These are phyloP conservation scores for Sarotherodon lohbergeri DNA, from an alignment of 2,113 vertebrate genomes.

Conservation along the genomic window DNA sequence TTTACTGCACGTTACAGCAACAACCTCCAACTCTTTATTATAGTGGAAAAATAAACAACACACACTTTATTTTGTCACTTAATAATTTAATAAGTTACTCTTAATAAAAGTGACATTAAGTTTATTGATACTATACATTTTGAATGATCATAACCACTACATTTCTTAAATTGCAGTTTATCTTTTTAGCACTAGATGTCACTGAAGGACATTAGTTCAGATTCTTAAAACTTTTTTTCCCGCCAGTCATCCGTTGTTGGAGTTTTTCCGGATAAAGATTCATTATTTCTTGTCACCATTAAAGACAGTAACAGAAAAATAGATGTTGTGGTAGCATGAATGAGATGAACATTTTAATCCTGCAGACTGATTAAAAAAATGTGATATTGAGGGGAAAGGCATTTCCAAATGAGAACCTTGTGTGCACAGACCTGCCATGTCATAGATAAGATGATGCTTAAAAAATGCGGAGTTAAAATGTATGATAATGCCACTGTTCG, in stretches of 20 bases:
- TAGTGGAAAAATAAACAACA: not conserved
- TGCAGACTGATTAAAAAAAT: not conserved
- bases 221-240: fast-evolving
- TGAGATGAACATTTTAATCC: not conserved
- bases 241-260: not conserved
- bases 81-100: not conserved
- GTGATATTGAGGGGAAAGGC: not conserved
- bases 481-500: not conserved
- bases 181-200: conserved; percentile 30
- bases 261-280: not conserved
- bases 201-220: not conserved
- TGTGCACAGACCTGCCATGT: fast-evolving
- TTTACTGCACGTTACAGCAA: not conserved
- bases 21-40: not conserved
- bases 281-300: not conserved
- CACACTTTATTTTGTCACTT: not conserved
- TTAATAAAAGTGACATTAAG: not conserved
- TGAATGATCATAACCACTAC: fast-evolving
- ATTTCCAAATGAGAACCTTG: not conserved
- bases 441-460: fast-evolving
- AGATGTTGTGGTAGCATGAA: not conserved
- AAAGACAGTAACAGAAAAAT: not conserved
- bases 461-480: not conserved
- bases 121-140: not conserved
- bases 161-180: not conserved